Evolutionary conservation across 2,797 vertebrate species (phyloP).

Genomic region (Sebastes taczanowskii): DNA sequence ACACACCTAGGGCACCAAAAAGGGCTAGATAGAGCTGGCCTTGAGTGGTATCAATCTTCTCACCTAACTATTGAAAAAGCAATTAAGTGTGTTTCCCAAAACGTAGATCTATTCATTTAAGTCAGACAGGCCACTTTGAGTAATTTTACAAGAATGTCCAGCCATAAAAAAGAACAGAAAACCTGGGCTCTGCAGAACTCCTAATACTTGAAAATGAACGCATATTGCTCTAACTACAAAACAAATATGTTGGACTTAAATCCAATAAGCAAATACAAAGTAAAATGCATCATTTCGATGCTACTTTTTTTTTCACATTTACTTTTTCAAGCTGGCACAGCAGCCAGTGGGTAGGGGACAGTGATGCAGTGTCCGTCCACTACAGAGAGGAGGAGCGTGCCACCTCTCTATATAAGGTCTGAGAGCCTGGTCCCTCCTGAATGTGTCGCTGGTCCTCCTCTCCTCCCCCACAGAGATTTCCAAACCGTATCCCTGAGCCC

Average conservation of each 20-base stretch:
- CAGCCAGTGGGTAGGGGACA: conserved; percentile 73
- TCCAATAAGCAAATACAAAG: not conserved
- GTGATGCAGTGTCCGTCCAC: conserved; percentile 75
- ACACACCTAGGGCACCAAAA: fast-evolving
- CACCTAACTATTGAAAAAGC: not conserved
- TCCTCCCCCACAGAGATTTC: conserved; percentile 78
- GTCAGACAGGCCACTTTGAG: not conserved
- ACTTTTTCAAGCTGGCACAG: conserved; percentile 23
- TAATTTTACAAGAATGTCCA: not conserved
- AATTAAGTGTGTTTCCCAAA: not conserved
- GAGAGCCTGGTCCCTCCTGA: conserved; percentile 82
- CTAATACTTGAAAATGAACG: too few species aligned
- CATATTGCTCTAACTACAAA: not conserved
- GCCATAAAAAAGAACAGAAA: not conserved
- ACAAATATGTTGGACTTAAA: not conserved
- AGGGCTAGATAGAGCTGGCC: too few species aligned
- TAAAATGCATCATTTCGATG: not conserved
- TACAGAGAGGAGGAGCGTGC: conserved; percentile 88
- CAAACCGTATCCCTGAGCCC: conserved; percentile 57
- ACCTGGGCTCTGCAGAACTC: not conserved
- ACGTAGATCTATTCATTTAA: not conserved
- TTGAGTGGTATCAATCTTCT: fast-evolving
- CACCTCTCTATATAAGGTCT: conserved; percentile 90
- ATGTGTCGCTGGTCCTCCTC: conserved; percentile 85
- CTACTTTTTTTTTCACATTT: not conserved